phyloP scores from a whole-genome alignment of 2,888 invertebrate species.

The Nemotelus pantherinus region DNA sequence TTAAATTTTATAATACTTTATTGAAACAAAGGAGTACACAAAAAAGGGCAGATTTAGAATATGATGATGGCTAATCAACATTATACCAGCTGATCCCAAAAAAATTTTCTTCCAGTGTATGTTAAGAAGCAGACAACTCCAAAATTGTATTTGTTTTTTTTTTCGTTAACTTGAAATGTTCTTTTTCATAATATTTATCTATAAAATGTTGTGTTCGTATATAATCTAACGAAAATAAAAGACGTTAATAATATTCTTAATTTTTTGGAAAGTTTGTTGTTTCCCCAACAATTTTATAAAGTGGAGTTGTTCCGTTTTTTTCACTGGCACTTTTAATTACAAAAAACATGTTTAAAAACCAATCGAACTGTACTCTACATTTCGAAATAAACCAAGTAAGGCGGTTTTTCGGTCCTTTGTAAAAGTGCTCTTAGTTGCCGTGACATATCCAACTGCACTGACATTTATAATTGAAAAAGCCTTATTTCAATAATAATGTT shows the following conservation, averaged over 20 bases:
- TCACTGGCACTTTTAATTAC: not conserved
- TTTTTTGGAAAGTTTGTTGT: not conserved
- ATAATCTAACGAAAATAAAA: no score
- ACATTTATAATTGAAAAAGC: no score
- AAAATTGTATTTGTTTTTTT: slow-evolving; percentile 12
- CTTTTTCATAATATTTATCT: not conserved
- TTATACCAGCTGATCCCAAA: not conserved
- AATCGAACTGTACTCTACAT: no score
- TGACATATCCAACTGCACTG: no score
- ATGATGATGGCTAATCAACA: not conserved
- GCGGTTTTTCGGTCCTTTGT: no score
- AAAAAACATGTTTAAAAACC: no score
- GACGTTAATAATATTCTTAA: not conserved
- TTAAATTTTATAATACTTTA: not conserved
- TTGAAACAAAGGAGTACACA: not conserved
- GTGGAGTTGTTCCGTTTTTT: not conserved
- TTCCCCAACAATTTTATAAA: not conserved
- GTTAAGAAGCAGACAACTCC: not conserved
- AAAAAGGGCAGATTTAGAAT: not conserved
- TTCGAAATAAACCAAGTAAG: no score
- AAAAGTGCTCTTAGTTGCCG: no score
- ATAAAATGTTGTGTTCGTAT: no score
- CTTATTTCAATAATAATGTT: no score
- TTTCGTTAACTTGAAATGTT: slow-evolving; percentile 2
- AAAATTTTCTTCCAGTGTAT: not conserved